These are phyloP conservation scores for Chaenodraco wilsoni DNA, from an alignment of 2,797 vertebrate genomes.

Conservation along the genomic window DNA sequence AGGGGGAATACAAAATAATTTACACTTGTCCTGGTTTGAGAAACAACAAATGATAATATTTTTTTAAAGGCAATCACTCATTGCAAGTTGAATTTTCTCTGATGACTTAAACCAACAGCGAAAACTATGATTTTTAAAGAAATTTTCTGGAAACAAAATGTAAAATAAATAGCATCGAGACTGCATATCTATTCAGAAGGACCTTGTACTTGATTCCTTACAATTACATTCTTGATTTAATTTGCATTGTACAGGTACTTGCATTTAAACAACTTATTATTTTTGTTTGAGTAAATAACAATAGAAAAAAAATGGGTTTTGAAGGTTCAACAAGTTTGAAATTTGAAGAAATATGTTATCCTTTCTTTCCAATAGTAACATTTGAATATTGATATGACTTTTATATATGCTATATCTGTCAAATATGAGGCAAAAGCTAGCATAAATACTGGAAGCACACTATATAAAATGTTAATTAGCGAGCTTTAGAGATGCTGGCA, in stretches of 20 bases:
- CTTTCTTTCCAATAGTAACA: too few species aligned
- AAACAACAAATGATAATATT: constrained; percentile 31
- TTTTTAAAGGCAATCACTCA: constrained; percentile 20
- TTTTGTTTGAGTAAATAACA: not conserved
- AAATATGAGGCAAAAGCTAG: not conserved
- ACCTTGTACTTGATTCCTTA: not conserved
- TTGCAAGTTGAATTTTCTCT: not conserved
- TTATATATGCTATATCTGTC: not conserved
- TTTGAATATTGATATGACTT: not conserved
- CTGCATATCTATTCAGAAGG: not conserved
- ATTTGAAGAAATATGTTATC: too few species aligned
- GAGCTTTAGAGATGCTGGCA: not conserved
- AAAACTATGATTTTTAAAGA: too few species aligned
- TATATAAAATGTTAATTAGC: too few species aligned
- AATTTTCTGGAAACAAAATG: not conserved
- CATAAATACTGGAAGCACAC: too few species aligned
- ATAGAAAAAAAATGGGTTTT: too few species aligned
- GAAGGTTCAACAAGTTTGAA: too few species aligned
- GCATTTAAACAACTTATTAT: not conserved
- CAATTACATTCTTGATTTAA: not conserved
- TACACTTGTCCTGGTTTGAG: constrained; percentile 44
- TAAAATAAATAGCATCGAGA: not conserved
- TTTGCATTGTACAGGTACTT: not conserved
- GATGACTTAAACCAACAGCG: not conserved
- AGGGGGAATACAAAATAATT: constrained; percentile 68